Conservation (phyloP, 2,888 invertebrate genomes). For the Nemotelus pantherinus region DNA sequence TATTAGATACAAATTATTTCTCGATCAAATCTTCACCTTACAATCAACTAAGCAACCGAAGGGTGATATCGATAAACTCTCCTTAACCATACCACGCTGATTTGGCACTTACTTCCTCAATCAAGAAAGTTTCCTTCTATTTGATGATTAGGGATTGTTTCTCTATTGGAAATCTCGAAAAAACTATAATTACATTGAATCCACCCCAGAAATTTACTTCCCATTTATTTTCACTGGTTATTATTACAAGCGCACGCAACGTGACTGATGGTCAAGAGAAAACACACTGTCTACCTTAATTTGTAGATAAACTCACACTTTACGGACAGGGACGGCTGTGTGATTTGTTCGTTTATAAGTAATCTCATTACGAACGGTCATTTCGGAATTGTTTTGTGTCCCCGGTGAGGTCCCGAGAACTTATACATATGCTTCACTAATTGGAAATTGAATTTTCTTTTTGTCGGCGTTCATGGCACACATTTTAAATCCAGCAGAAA, state of each 20-base stretch:
- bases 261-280: not conserved
- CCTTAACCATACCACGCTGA: not conserved
- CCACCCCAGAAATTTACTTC: constrained; percentile 50
- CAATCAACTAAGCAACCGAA: not conserved
- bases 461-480: not conserved
- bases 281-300: constrained; percentile 20
- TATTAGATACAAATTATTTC: constrained; percentile 47
- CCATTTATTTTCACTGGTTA: constrained; percentile 45
- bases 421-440: constrained; percentile 29
- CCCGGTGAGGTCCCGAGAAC: constrained; percentile 30
- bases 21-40: constrained; percentile 27
- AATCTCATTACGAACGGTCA: constrained; percentile 39
- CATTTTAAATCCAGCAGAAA: not conserved
- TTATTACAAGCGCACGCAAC: constrained; percentile 50
- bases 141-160: not conserved
- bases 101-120: not conserved
- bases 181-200: constrained; percentile 48
- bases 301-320: constrained; percentile 14
- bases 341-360: not conserved
- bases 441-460: constrained; percentile 32
- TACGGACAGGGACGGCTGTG: not conserved
- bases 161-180: not conserved
- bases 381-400: constrained; percentile 21
- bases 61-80: constrained; percentile 8
- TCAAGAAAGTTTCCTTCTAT: not conserved